Evolutionary conservation across 2,888 invertebrate genomes (phyloP).

Genomic region (Melanargia galathea): DNA sequence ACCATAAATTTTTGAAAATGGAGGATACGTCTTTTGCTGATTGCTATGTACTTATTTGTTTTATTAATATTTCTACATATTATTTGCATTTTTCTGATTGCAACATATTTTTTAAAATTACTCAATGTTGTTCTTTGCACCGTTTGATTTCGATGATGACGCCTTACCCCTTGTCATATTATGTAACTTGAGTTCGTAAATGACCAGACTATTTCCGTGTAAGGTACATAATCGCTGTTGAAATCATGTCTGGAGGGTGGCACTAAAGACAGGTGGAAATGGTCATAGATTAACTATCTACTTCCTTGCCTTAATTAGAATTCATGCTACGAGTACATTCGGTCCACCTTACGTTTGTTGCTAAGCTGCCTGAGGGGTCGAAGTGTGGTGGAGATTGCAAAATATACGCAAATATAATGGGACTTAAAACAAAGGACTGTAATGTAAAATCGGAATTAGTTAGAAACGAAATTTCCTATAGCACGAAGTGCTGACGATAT

Average conservation of each 20-base stretch:
- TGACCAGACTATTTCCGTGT: constrained; percentile 46
- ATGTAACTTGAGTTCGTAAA: constrained; percentile 32
- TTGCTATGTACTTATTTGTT: no score
- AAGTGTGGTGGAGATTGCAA: background rate
- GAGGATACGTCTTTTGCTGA: no score
- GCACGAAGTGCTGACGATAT: constrained; percentile 21
- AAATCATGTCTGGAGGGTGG: constrained; percentile 55
- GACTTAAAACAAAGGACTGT: no score
- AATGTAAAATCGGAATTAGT: background rate
- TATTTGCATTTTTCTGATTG: background rate
- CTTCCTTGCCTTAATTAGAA: constrained; percentile 61
- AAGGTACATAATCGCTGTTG: constrained; percentile 56
- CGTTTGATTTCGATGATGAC: constrained; percentile 6
- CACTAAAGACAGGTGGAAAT: constrained; percentile 60
- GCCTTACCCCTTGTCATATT: constrained; percentile 20
- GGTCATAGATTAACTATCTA: constrained; percentile 49
- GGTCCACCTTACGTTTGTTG: constrained; percentile 42
- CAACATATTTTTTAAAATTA: background rate
- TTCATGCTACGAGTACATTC: constrained; percentile 24
- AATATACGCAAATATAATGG: no score
- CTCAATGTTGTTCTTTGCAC: background rate
- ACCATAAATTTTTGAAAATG: no score
- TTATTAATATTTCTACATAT: no score
- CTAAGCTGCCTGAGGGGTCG: constrained; percentile 24
- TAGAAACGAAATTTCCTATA: constrained; percentile 1